Base-by-base conservation (phyloP, 2,888 invertebrate species). In the Euplexia lucipara region DNA sequence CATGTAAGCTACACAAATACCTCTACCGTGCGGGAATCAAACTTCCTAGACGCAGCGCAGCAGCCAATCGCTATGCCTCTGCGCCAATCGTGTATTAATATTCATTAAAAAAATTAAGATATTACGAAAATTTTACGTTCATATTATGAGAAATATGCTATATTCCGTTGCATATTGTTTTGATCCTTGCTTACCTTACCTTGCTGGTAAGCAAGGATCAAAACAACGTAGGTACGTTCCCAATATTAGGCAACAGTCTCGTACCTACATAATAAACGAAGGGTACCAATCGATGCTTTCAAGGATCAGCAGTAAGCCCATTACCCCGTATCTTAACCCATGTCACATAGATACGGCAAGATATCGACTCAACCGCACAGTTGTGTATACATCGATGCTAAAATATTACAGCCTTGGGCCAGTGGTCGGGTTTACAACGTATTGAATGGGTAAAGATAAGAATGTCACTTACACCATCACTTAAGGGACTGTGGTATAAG, bases 351-450 rank as follows among this genome's bases (percentile, higher is more conserved):
- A 69, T 51, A 69, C 69, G 44, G 26, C 18, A 9, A 64, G 57
- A 56, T 53, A 58, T 35, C 35, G 26, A n/a, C 18, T 20, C 6
- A 26, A 22, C 34, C 66, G 20, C 59, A n/a, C 4, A 30, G n/a
- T 58, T 62, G 22, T 30, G 12, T 30, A 70, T 59, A 69, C 51
- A 51, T 53, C 37, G 70, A 14, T 2, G 70, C 22, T 70, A 53
- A 75, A 30, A 44, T 70, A 70, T 41, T 32, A 20, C 52, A 37
- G 41, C 76, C 35, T 70, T 75, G 60, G n/a, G 5, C 6, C 10
- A 26, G 32, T 7, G 8, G 14, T 9, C 7, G 39, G 9, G 26
- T 30, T 14, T 64, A 35, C 16, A 26, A 34, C 20, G 32, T 47
- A 59, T 44, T 51, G 70, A 39, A 70, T 3, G n/a, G 39, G n/a